Base-by-base conservation (phyloP, 2,888 invertebrate genomes). In the Pantelozetes paolii region DNA sequence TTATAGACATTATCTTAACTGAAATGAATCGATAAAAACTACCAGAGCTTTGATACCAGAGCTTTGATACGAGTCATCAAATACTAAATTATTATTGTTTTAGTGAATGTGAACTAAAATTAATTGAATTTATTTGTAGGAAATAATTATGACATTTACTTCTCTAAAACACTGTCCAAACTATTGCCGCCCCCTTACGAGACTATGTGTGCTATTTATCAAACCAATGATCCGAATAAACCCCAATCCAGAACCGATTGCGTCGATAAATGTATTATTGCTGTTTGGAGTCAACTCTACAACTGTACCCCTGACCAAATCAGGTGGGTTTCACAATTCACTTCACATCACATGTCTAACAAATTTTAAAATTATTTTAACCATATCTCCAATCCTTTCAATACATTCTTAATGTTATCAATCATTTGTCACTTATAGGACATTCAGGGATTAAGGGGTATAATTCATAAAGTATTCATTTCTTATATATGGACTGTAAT, bases 71-170 rank as follows among this genome's bases (percentile, higher is more conserved):
- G 57, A 57, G 20, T 26, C 26, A 57, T 57, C n/a, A 23, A 26
- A 28, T 23, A 28, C 11, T 57, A 23, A 28, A 8, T 9, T n/a
- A 45, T 11, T 45, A 3, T 13, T 3, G 13, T 13, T 45, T 45
- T 45, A 45, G 13, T 45, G n/a, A 26, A 57, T 57, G 11, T 57
- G 3, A 57, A 23, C 23, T 26, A 28, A 57, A 26, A 23, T 57
- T 15, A 23, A 23, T 57, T 57, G 30, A 62, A 62, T 62, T n/a
- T 26, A 6, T 57, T 23, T n/a, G 6, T 62, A 62, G 62, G 62
- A 2, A 26, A 30, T 62, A 62, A 62, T 62, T 62, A 62, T 62
- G 62, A 62, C 62, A 62, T 62, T 62, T 62, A 62, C 30, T 30
- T 30, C 32, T 62, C 32, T 13, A 30, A 62, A 62, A 62, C 30